A percentile compares a stretch with the other conserved stretches of the same genome.
Conservation (phyloP, 1,140 invertebrate species). For the Bombus difficillimus region DNA sequence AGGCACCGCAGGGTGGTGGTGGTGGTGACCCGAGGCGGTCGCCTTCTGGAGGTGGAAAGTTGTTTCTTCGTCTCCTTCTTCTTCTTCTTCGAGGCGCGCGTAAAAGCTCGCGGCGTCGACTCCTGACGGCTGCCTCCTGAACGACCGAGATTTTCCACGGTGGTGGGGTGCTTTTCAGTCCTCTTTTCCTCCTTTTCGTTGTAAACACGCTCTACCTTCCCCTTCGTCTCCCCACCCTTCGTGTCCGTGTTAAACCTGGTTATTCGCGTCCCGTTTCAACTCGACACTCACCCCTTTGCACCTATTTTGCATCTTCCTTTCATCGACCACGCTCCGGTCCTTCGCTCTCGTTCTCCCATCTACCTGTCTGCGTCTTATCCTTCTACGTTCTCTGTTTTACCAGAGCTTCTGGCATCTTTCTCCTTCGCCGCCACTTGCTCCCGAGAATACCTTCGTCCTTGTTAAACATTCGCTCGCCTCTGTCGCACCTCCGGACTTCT, state of each 20-base stretch:
- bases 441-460: not conserved
- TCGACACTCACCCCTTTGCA: not conserved
- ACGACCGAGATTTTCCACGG: constrained; percentile 57
- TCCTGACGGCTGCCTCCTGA: constrained; percentile 45
- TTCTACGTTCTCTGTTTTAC: constrained; percentile 19
- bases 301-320: constrained; percentile 59
- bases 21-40: constrained; percentile 45
- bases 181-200: constrained; percentile 57
- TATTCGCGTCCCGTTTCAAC: constrained; percentile 27
- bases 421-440: constrained; percentile 16
- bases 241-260: constrained; percentile 3
- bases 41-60: constrained; percentile 61
- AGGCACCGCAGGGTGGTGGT: constrained; percentile 52
- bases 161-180: constrained; percentile 53
- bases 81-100: constrained; percentile 54
- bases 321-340: constrained; percentile 32
- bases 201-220: constrained; percentile 33
- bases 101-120: constrained; percentile 52
- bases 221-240: not conserved
- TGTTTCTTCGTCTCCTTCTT: constrained; percentile 58
- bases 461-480: not conserved
- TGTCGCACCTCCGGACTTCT: not conserved
- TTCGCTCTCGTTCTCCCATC: not conserved
- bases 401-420: constrained; percentile 3
- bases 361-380: constrained; percentile 11